Evolutionary conservation across 2,113 vertebrate species (phyloP).

Genomic region (Henicopernis longicauda): DNA sequence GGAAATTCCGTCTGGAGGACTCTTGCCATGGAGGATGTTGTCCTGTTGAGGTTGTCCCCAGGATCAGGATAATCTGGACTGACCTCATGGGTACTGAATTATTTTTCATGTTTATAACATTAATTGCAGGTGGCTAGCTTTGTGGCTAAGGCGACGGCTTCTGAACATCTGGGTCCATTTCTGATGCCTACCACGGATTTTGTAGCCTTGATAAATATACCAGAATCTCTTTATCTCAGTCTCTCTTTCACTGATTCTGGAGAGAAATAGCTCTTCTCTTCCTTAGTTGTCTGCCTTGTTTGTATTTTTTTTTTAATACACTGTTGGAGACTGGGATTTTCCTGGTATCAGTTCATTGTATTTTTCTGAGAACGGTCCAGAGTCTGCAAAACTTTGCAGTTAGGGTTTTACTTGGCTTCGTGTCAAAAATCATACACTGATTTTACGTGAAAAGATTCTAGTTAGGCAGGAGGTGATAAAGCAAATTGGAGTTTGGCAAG

Average conservation of each 20-base stretch:
- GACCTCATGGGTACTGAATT: not conserved
- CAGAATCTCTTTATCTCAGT: not conserved
- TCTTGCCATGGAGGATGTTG: rapidly evolving
- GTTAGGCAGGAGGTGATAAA: not conserved
- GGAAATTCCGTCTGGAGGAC: not conserved
- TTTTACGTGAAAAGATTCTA: not conserved
- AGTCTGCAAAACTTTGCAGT: not conserved
- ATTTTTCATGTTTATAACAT: too few species aligned
- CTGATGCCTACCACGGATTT: not conserved
- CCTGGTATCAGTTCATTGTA: not conserved
- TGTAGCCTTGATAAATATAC: not conserved
- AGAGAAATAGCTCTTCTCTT: not conserved
- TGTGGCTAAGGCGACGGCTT: not conserved
- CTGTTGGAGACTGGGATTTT: not conserved
- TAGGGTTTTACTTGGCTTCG: not conserved
- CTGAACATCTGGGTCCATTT: not conserved
- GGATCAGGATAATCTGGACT: not conserved
- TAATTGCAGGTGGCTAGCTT: not conserved
- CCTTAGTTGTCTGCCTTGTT: not conserved
- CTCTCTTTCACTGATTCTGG: not conserved
- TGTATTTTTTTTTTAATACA: not conserved
- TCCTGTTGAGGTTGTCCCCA: not conserved
- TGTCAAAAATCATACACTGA: not conserved
- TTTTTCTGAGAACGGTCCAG: not conserved
- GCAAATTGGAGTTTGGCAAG: not conserved